A percentile compares a stretch with the other conserved stretches of the same genome.
phyloP scores from a whole-genome alignment of 2,797 vertebrate species.

The Hemibagrus guttatus region DNA sequence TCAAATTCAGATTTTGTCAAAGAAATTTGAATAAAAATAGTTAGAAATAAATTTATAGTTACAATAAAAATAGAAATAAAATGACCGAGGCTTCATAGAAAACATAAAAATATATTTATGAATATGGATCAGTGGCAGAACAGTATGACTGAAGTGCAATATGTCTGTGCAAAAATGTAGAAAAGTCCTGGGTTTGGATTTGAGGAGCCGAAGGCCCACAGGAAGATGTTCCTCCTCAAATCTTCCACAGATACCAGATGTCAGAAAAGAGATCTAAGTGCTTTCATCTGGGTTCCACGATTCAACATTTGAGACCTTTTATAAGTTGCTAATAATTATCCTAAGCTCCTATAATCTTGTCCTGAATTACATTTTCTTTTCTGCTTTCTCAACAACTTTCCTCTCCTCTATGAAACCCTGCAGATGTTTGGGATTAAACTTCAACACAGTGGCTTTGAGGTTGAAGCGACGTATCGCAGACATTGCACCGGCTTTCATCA shows the following conservation, averaged over 20 bases:
- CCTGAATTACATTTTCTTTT: background rate
- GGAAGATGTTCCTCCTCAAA: background rate
- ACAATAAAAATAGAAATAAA: too few relatives aligned
- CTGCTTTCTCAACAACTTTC: background rate
- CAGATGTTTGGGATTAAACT: background rate
- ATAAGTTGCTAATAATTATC: background rate
- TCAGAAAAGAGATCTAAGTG: background rate
- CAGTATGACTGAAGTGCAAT: too few relatives aligned
- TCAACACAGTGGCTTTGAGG: background rate
- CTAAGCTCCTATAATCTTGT: background rate
- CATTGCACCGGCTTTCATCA: slow-evolving; percentile 49
- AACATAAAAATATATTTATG: too few relatives aligned
- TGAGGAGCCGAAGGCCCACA: too few relatives aligned
- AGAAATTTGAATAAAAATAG: too few relatives aligned
- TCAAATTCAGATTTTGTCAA: too few relatives aligned
- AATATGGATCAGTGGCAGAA: too few relatives aligned
- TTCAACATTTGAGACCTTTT: background rate
- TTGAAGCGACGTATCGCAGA: background rate
- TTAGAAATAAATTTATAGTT: too few relatives aligned
- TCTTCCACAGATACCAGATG: background rate
- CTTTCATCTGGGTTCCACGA: background rate
- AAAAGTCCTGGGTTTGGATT: too few relatives aligned
- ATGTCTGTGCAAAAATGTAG: too few relatives aligned
- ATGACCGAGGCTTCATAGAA: too few relatives aligned
- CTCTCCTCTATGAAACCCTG: background rate